These are phyloP conservation scores for Myioborus miniatus DNA, from an alignment of 2,797 vertebrate species.

Conservation along the genomic window DNA sequence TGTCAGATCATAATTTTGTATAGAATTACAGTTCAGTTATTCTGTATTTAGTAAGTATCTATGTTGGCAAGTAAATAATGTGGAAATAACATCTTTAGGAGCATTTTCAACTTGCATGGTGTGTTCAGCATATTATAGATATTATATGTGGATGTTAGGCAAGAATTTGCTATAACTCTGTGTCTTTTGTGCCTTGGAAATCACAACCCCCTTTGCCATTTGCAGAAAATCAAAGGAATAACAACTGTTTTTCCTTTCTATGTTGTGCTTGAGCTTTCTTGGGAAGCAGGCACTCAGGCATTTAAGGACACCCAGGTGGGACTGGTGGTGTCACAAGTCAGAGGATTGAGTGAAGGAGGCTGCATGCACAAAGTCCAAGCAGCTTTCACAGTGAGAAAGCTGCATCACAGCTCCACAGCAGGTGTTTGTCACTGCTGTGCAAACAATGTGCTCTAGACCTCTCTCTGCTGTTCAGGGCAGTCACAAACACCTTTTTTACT, in stretches of 20 bases:
- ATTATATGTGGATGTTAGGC: not conserved
- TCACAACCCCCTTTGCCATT: not conserved
- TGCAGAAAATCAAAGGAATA: not conserved
- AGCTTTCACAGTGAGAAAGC: not conserved
- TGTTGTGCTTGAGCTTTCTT: not conserved
- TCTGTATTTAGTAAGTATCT: not conserved
- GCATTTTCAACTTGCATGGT: not conserved
- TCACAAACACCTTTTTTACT: not conserved
- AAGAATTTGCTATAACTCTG: not conserved
- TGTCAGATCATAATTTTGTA: not conserved
- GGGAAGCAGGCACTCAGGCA: not conserved
- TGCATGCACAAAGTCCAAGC: not conserved
- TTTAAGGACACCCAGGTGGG: not conserved
- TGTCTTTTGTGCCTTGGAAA: not conserved
- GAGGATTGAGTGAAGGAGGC: not conserved
- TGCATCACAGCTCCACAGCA: not conserved
- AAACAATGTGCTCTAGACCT: accelerated
- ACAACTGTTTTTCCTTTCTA: not conserved
- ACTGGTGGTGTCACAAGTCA: not conserved
- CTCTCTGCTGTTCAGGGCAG: not conserved
- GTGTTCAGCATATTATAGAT: accelerated
- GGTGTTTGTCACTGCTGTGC: not conserved
- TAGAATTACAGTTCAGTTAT: not conserved
- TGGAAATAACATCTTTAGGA: not conserved
- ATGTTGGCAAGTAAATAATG: not conserved